Conservation (phyloP, 2,113 vertebrate genomes). For the Illadopsis cleaveri region DNA sequence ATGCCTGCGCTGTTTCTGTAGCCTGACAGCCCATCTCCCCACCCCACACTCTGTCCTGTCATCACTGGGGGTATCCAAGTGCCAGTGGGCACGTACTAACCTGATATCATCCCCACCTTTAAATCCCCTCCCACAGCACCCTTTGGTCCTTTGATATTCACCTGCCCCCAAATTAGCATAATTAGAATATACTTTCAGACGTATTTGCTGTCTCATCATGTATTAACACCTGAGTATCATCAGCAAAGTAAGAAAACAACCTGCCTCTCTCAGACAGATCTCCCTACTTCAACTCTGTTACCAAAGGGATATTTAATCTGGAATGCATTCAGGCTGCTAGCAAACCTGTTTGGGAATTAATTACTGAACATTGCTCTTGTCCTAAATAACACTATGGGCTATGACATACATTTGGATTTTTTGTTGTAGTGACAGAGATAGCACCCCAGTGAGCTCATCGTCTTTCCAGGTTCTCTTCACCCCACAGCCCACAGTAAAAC, state of each 20-base stretch:
- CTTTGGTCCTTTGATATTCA: neutral
- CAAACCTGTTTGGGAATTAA: neutral
- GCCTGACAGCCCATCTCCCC: neutral
- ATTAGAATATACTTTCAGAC: neutral
- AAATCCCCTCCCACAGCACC: neutral
- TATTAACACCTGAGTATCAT: neutral
- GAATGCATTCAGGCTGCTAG: neutral
- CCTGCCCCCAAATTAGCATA: neutral
- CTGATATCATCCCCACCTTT: neutral
- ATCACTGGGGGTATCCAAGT: neutral
- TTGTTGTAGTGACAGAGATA: neutral
- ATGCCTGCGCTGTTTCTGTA: fast-evolving
- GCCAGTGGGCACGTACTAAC: neutral
- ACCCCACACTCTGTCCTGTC: neutral
- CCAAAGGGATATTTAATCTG: neutral
- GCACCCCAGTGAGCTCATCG: neutral
- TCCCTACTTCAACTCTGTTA: neutral
- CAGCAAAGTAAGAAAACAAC: neutral
- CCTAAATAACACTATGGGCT: neutral
- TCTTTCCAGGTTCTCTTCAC: neutral
- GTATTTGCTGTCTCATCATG: neutral
- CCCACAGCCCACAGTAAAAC: neutral
- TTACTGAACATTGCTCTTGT: neutral
- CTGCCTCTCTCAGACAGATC: neutral
- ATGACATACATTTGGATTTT: neutral